Percentiles rank a stretch among this genome's conserved stretches.
Evolutionary conservation across 2,888 invertebrate genomes (phyloP).

Genomic region (Acrobasis suavella): DNA sequence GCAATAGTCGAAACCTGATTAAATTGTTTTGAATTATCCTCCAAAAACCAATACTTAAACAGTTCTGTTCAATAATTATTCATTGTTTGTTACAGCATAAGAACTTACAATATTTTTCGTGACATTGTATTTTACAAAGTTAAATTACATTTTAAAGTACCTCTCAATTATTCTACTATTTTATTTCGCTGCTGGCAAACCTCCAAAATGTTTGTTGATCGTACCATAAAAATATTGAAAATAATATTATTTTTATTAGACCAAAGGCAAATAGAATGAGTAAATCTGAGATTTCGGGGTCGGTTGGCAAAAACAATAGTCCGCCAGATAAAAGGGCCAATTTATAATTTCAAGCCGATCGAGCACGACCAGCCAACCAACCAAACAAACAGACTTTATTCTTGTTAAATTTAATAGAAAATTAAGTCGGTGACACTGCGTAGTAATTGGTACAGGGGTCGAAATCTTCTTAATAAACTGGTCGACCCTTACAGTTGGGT

Average conservation of each 20-base stretch:
- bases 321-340: background rate
- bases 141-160: background rate
- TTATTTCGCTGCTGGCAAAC: background rate
- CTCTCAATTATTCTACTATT: background rate
- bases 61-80: too few relatives aligned
- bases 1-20: too few relatives aligned
- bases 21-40: too few relatives aligned
- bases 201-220: background rate
- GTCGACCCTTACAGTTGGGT: background rate
- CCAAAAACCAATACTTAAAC: too few relatives aligned
- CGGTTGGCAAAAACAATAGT: slow-evolving; percentile 6
- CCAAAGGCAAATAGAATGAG: background rate
- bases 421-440: slow-evolving; percentile 10
- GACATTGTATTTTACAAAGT: background rate
- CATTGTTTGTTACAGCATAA: too few relatives aligned
- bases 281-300: background rate
- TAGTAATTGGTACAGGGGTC: slow-evolving; percentile 14
- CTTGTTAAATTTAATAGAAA: slow-evolving; percentile 19
- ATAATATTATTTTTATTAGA: background rate
- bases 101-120: background rate
- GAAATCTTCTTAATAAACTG: slow-evolving; percentile 12
- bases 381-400: background rate
- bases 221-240: background rate
- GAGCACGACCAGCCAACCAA: background rate
- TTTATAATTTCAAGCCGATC: slow-evolving; percentile 12